These are phyloP conservation scores for Myotis planiceps DNA, from an alignment of 2,797 vertebrate genomes.

Conservation along the genomic window DNA sequence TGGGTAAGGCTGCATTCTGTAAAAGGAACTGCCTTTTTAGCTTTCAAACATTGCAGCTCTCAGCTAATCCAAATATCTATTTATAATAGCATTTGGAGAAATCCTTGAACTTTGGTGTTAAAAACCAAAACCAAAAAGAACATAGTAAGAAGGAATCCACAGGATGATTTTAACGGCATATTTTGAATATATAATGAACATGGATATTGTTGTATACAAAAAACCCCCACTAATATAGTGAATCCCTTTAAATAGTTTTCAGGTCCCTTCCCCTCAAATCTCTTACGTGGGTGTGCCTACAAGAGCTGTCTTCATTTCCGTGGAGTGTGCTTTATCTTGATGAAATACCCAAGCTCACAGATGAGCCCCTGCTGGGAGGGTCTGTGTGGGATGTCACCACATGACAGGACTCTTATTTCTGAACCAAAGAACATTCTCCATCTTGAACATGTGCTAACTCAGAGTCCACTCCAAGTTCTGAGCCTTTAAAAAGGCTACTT, in stretches of 20 bases:
- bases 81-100: background rate
- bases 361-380: background rate
- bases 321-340: background rate
- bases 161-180: background rate
- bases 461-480: background rate
- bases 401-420: constrained; percentile 9
- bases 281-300: background rate
- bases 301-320: background rate
- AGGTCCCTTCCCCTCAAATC: background rate
- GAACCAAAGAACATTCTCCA: constrained; percentile 6
- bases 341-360: background rate
- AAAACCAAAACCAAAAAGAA: background rate
- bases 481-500: constrained; percentile 31
- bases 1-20: background rate
- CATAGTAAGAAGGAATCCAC: background rate
- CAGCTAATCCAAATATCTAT: constrained; percentile 20
- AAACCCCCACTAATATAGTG: background rate
- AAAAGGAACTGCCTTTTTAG: background rate
- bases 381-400: background rate
- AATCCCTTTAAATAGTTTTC: background rate
- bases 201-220: background rate
- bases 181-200: constrained; percentile 27
- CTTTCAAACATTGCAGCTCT: background rate
- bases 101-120: constrained; percentile 26
- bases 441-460: background rate